These are phyloP conservation scores for Brachionus paranguensis DNA, from an alignment of 1,140 invertebrate species.

Conservation along the genomic window DNA sequence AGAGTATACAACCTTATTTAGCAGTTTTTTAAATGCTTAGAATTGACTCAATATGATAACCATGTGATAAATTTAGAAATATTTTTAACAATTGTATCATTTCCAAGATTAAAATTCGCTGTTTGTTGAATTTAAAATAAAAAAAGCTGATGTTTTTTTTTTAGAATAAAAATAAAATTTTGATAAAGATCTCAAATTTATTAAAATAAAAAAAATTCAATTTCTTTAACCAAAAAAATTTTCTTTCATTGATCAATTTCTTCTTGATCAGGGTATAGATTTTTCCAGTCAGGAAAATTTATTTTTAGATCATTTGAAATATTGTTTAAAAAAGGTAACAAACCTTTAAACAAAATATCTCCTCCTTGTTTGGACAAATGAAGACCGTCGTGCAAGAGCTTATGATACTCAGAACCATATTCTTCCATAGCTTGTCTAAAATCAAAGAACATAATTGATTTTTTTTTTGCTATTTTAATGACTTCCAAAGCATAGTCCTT, in stretches of 20 bases:
- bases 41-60: neutral
- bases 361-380: conserved; percentile 19
- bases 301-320: neutral
- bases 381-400: conserved; percentile 20
- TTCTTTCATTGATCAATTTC: neutral
- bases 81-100: neutral
- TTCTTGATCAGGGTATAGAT: neutral
- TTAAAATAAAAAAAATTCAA: neutral
- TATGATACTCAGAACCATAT: neutral
- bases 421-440: conserved; percentile 10
- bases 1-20: neutral
- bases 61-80: neutral
- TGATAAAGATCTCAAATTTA: neutral
- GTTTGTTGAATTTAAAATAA: neutral
- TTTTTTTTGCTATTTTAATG: neutral
- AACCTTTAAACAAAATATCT: neutral
- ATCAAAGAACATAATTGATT: neutral
- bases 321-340: neutral
- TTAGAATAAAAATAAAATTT: neutral
- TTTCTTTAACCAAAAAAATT: neutral
- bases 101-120: neutral
- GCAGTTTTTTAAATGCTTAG: neutral
- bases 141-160: neutral
- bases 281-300: conserved; percentile 22
- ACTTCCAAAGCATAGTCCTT: neutral